Percentiles rank a stretch among this genome's conserved stretches.
phyloP scores from a whole-genome alignment of 2,113 vertebrate species.

The Cochlearius cochlearius region DNA sequence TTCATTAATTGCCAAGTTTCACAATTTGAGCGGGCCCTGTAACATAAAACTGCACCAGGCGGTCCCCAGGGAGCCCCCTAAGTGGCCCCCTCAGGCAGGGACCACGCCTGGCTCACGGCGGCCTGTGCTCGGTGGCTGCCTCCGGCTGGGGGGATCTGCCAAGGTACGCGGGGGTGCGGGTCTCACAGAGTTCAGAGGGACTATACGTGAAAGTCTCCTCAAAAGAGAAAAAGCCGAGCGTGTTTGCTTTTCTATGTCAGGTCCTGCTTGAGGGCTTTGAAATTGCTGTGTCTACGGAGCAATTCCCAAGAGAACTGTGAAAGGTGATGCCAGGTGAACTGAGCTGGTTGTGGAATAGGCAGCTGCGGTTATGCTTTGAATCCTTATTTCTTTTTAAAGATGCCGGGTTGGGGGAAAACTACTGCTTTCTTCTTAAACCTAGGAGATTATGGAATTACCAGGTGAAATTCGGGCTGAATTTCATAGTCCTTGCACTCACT shows the following conservation, averaged over 20 bases:
- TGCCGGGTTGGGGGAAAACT: background rate
- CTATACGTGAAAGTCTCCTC: background rate
- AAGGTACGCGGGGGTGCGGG: background rate
- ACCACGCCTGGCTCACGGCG: background rate
- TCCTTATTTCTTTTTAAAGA: background rate
- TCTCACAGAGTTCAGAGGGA: background rate
- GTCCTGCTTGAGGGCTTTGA: background rate
- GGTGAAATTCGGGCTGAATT: background rate
- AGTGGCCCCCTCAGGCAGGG: background rate
- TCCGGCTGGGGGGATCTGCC: too few relatives aligned
- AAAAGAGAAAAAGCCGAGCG: background rate
- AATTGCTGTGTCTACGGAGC: background rate
- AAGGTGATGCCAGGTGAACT: background rate
- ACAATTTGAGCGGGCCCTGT: background rate
- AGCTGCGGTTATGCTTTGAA: background rate
- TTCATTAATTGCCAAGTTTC: background rate
- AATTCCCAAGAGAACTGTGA: background rate
- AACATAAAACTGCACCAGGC: background rate
- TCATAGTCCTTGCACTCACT: background rate
- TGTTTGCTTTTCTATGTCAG: background rate
- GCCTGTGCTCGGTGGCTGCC: background rate
- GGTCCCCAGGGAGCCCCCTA: background rate
- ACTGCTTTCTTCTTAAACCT: background rate
- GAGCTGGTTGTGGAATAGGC: background rate
- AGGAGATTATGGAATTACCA: background rate